These are phyloP conservation scores for Octodon degus DNA, from an alignment of 2,113 vertebrate species.

Conservation along the genomic window DNA sequence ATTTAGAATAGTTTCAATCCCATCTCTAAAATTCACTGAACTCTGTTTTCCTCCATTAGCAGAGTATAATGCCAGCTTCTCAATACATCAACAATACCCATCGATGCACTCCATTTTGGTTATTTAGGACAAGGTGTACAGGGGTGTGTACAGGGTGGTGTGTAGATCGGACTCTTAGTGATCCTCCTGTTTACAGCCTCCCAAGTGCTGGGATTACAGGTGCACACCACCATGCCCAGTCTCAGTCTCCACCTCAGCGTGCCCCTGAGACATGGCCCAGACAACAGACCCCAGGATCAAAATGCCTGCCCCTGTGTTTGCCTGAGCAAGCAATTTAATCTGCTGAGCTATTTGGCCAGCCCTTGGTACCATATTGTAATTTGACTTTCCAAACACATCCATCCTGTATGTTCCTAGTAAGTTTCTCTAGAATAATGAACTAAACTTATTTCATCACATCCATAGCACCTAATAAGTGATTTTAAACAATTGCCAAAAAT, in stretches of 20 bases:
- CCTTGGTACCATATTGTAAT: background rate
- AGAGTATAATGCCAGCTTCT: background rate
- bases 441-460: background rate
- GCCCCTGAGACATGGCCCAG: rapidly evolving
- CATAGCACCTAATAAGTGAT: background rate
- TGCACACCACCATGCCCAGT: too few relatives aligned
- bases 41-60: background rate
- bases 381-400: background rate
- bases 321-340: too few relatives aligned
- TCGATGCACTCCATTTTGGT: background rate
- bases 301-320: too few relatives aligned
- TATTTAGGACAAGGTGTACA: too few relatives aligned
- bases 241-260: too few relatives aligned
- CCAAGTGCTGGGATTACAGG: too few relatives aligned
- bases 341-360: too few relatives aligned
- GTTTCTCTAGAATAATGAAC: background rate
- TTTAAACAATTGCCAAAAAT: background rate
- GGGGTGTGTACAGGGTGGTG: too few relatives aligned
- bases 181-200: too few relatives aligned
- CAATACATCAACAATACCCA: background rate
- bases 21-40: background rate
- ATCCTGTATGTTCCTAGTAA: background rate
- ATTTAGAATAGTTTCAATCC: background rate
- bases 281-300: too few relatives aligned
- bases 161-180: too few relatives aligned